Evolutionary conservation across 35 echinoderm and acorn worm genomes (phyloP).

Genomic region (Ptychodera flava): DNA sequence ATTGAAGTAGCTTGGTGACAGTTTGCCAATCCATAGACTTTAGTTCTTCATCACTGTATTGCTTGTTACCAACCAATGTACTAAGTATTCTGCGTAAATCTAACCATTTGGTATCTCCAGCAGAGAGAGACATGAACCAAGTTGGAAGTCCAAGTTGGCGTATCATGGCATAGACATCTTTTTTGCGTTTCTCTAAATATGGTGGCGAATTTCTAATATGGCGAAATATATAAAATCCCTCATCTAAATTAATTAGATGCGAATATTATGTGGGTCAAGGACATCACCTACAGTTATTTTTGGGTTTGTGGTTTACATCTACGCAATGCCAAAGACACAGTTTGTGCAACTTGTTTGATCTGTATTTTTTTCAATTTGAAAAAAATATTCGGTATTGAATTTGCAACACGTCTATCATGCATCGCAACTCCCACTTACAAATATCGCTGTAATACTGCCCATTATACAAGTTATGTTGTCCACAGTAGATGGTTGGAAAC

Average conservation of each 20-base stretch:
- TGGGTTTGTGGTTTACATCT: background rate
- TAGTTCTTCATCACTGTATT: constrained; percentile 6
- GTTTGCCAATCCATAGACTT: constrained; percentile 2
- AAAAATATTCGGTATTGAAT: constrained; percentile 13
- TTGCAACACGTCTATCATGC: constrained; percentile 8
- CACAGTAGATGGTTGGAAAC: constrained; percentile 23
- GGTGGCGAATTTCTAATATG: background rate
- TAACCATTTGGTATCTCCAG: constrained; percentile 5
- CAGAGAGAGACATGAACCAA: constrained; percentile 17
- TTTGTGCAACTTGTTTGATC: constrained; percentile 8
- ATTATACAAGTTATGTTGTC: too few relatives aligned
- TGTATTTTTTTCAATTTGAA: constrained; percentile 19
- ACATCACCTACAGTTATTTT: background rate
- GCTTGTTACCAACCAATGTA: too few relatives aligned
- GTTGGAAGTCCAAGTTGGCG: constrained; percentile 24
- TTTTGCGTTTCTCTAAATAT: background rate
- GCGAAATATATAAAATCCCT: constrained; percentile 6
- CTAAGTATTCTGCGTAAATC: constrained; percentile 6
- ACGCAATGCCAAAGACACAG: background rate
- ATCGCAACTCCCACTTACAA: constrained; percentile 11
- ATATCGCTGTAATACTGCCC: constrained; percentile 9
- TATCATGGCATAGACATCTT: background rate
- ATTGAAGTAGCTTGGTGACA: background rate
- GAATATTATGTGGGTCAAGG: background rate
- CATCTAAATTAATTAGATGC: background rate